Evolutionary conservation across 2,113 vertebrate species (phyloP).

Genomic region (Meles meles): DNA sequence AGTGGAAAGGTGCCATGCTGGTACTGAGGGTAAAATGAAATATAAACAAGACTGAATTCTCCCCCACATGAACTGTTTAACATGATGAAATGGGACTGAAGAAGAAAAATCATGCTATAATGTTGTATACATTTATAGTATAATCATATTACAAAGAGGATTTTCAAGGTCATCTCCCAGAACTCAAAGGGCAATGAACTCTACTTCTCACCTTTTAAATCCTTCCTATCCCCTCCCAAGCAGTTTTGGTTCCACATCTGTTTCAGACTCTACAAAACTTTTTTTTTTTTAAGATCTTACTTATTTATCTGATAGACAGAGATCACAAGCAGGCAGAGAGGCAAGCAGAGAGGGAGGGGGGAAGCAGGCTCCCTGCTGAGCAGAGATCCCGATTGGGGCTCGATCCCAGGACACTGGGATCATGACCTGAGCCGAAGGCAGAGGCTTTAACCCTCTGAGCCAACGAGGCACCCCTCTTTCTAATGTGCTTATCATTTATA

Average conservation of each 20-base stretch:
- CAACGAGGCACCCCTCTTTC: not conserved
- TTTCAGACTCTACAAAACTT: not conserved
- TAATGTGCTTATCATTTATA: not conserved
- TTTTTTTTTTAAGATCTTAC: too few species aligned
- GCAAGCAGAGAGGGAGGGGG: too few species aligned
- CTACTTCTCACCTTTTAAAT: not conserved
- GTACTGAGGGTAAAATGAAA: not conserved
- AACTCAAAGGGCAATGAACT: not conserved
- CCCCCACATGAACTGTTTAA: not conserved
- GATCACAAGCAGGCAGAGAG: too few species aligned
- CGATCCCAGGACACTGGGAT: too few species aligned
- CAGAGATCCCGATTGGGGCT: too few species aligned
- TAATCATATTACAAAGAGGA: not conserved
- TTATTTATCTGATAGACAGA: too few species aligned
- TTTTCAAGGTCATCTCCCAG: not conserved
- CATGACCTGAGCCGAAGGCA: too few species aligned
- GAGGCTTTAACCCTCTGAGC: too few species aligned
- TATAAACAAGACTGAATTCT: not conserved
- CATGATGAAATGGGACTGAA: not conserved
- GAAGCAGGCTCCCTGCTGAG: too few species aligned
- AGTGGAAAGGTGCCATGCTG: not conserved
- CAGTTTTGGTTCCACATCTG: not conserved
- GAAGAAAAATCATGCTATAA: not conserved
- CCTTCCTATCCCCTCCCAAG: not conserved
- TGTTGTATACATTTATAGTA: not conserved